Base-by-base conservation (phyloP, 2,797 vertebrate species). In the Diplodus puntazzo region DNA sequence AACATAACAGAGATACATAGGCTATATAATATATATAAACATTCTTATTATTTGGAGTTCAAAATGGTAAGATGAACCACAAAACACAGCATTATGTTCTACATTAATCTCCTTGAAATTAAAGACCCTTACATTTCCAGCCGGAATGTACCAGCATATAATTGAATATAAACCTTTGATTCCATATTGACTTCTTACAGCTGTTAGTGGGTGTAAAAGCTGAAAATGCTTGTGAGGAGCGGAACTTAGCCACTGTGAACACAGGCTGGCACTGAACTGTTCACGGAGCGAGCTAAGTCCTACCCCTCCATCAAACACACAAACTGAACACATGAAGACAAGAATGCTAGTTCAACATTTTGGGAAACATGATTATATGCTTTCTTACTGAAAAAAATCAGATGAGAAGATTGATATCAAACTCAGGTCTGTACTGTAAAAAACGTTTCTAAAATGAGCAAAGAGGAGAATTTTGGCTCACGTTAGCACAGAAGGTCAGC, bases 231-330 rank as follows among this genome's bases (percentile, higher is more conserved):
- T 94, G 95, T 82, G 92, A 95, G 94, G 91, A 92, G 95, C 96
- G 95, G 96, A 96, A 96, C 96, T 96, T 96, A 96, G 96, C 96
- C 96, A 96, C 96, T 96, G 96, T 96, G 96, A 96, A 96, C 96
- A 96, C 85, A 85, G 90, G 87, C 74, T 92, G 92, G 92, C 74
- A 93, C 87, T 92, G 91, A 94, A 94, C 95, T 96, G 96, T 96
- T 96, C 96, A 96, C 96, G 85, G 89, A 96, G 93, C 88, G 82
- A 96, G 94, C 95, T 92, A 96, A 96, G 96, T 93, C 96, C 96
- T 96, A 93, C 92, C 87, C 95, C 95, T 95, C 88, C 82, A 84
- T 42, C 93, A 95, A 95, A 92, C 57, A 58, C 23, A 50, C 1
- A 5, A 34, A 8, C 34, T 34, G 8, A 58, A 57, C 75, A 72